Conservation (phyloP, 2,888 invertebrate genomes). For the Quadroppia sp. region DNA sequence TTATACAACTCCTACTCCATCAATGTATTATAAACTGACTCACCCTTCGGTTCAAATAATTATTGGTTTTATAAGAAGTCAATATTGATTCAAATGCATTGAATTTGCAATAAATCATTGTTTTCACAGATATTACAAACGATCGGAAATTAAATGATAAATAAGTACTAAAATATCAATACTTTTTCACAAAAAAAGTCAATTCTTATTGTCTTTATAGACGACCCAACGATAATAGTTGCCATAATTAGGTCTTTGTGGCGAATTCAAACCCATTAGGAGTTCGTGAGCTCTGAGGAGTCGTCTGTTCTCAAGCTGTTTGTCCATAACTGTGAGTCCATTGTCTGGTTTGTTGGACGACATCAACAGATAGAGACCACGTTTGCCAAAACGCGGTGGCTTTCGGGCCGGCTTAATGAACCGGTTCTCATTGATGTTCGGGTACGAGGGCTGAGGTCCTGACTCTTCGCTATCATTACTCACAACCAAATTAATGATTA, state of each 20-base stretch:
- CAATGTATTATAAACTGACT: background rate
- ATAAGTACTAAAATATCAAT: no score
- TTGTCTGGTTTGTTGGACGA: background rate
- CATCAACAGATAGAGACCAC: background rate
- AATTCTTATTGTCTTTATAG: background rate
- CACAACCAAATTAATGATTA: background rate
- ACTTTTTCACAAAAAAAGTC: background rate
- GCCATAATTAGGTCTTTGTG: background rate
- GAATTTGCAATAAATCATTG: no score
- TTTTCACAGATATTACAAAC: background rate
- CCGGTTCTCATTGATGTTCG: background rate
- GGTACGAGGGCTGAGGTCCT: background rate
- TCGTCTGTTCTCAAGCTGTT: no score
- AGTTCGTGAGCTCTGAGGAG: no score
- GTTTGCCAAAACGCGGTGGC: constrained; percentile 37
- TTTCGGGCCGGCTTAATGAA: constrained; percentile 30
- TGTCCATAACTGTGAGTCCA: no score
- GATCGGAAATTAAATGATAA: no score
- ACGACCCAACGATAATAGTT: background rate
- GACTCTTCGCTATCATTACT: background rate
- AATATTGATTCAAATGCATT: no score
- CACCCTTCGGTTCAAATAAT: background rate
- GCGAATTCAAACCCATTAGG: no score
- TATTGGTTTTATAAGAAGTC: no score
- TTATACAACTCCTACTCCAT: background rate